phyloP scores from a whole-genome alignment of 2,888 invertebrate genomes.

The Hylaea fasciaria region DNA sequence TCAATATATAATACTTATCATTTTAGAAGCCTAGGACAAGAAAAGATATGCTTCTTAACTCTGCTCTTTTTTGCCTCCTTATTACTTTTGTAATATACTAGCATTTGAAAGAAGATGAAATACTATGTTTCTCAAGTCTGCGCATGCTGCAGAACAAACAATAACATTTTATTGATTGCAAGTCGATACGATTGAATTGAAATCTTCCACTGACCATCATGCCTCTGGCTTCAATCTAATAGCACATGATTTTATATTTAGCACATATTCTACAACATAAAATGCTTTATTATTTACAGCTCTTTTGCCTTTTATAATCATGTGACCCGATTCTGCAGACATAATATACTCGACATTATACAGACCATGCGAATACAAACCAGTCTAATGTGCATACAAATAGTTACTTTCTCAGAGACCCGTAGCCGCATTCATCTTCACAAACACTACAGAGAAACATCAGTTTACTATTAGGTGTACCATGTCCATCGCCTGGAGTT shows the following conservation, averaged over 20 bases:
- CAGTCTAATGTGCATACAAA: constrained; percentile 44
- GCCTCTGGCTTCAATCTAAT: constrained; percentile 77
- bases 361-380: constrained; percentile 48
- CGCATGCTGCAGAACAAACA: constrained; percentile 70
- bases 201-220: constrained; percentile 43
- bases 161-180: constrained; percentile 45
- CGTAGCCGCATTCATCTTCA: constrained; percentile 68
- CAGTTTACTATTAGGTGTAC: constrained; percentile 47
- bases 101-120: constrained; percentile 45
- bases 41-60: constrained; percentile 68
- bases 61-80: constrained; percentile 67
- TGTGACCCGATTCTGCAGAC: constrained; percentile 53
- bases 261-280: constrained; percentile 63
- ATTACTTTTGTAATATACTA: constrained; percentile 57
- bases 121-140: constrained; percentile 63
- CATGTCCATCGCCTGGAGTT: constrained; percentile 69
- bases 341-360: constrained; percentile 53
- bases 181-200: constrained; percentile 27
- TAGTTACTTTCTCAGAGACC: constrained; percentile 62
- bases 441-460: constrained; percentile 59
- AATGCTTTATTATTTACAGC: constrained; percentile 75
- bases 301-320: constrained; percentile 49
- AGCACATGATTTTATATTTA: constrained; percentile 67
- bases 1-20: constrained; percentile 56
- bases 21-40: constrained; percentile 71